These are phyloP conservation scores for Phenganax subtilis DNA, from an alignment of 92 coral and sea anemone genomes.

Conservation along the genomic window DNA sequence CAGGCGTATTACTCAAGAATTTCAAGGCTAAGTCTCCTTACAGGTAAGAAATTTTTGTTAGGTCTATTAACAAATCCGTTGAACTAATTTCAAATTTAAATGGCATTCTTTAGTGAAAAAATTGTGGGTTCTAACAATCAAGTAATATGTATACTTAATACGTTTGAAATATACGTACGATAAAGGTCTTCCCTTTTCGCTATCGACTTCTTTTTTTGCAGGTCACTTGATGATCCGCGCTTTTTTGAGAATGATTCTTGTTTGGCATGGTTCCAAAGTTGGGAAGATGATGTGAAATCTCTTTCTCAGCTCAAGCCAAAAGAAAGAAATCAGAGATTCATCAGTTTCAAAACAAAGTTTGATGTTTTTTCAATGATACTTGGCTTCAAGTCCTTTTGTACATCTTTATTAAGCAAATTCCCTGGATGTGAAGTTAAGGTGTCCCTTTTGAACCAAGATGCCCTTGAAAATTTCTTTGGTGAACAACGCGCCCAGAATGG, in stretches of 20 bases:
- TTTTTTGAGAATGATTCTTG: conserved; percentile 38
- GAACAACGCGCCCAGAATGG: conserved; percentile 48
- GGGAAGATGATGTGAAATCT: conserved; percentile 35
- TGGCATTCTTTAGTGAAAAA: too few relatives aligned
- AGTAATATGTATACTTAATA: too few relatives aligned
- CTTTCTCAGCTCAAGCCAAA: background rate
- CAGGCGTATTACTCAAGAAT: conserved; percentile 27
- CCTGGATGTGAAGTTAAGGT: background rate
- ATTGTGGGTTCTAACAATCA: too few relatives aligned
- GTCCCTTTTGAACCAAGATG: conserved; percentile 35
- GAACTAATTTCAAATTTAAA: too few relatives aligned
- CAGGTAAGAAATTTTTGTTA: background rate
- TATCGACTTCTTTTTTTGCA: background rate
- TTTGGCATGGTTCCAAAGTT: conserved; percentile 35
- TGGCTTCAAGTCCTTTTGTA: conserved; percentile 34
- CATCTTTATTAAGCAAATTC: background rate
- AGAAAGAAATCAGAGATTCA: conserved; percentile 41
- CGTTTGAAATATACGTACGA: too few relatives aligned
- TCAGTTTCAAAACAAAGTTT: conserved; percentile 36
- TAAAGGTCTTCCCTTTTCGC: too few relatives aligned
- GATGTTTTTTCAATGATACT: conserved; percentile 46
- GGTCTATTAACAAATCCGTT: too few relatives aligned
- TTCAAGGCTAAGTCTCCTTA: conserved; percentile 34
- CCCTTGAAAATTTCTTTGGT: conserved; percentile 50
- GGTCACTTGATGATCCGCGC: conserved; percentile 47